Evolutionary conservation across 2,797 vertebrate species (phyloP), one percentile per base, ranked within the genome.

Genomic region (Cuniculus paca): DNA sequence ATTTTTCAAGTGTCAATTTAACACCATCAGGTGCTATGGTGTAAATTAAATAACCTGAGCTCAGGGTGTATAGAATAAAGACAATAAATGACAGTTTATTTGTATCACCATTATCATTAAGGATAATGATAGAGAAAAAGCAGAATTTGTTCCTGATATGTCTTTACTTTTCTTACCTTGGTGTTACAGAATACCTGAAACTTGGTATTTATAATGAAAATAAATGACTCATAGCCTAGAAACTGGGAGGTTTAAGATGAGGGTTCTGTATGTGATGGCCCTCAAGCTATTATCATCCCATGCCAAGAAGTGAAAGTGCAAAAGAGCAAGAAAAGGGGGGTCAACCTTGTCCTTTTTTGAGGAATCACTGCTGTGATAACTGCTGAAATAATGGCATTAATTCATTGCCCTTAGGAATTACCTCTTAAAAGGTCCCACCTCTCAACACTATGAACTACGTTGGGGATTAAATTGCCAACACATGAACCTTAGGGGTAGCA

Each of bases 81-180:
- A 39, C 11, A 74, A 95, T 78, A 86, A 63, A 48, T 65, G n/a
- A 8, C 6, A 54, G 1, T 70, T 56, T 54, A 70, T 79, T 68
- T 75, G 42, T 54, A 90, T 50, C 13, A 50, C 45, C 19, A 68
- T 68, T 58, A 81, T 68, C 31, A 36, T 82, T 56, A 56, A 65
- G 20, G 13, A 10, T 39, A 85, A 65, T 0, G 42, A 39, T 4
- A 4, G 10, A 42, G 17, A 78, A 42, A 56, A 24, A 12, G 48
- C 12, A 92, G 63, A 93, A 45, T 79, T 50, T 60, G 11, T 77
- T 95, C 36, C 72, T 81, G 61, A 90, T 70, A 92, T 31, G 42
- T 58, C 36, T 36, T 26, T 31, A 90, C 88, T 83, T 87, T 19
- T 63, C 22, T 63, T 12, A 34, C 36, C 11, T 6, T 63, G 45